Evolutionary conservation across 2,113 vertebrate genomes (phyloP), one percentile per base, ranked within the genome.

Genomic region (Acanthochromis polyacanthus): DNA sequence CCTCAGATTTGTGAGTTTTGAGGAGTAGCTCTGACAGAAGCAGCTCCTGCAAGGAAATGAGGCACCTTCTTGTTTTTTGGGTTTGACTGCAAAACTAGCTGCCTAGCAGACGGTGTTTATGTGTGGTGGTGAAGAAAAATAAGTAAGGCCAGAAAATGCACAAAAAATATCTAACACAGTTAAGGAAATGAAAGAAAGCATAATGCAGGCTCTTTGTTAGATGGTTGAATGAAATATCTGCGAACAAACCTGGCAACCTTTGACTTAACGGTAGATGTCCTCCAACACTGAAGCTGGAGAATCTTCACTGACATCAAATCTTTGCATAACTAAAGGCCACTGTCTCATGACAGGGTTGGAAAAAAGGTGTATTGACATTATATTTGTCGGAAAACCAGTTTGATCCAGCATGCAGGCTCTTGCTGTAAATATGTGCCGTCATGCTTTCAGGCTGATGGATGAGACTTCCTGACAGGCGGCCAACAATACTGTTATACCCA

Each of bases 401-500:
- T 74, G 17, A 62, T 20, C 70, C 64, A 66, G 67, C 64, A 40
- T 10, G 52, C n/a, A 32, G 19, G 40, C 55, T 67, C 7, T 53
- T n/a, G 20, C 66, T 83, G 62, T 64, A 80, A 80, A 80, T 71
- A 57, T 58, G 28, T 72, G 66, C 69, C 58, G 75, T 73, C 80
- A 71, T 66, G 53, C 1, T 28, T 48, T 75, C n/a, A 36, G 19
- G 58, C 43, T 82, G 82, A 88, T 66, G 30, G 82, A 85, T 87
- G 20, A 30, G 36, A 71, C 46, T 76, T 73, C 59, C 64, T 82
- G 80, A 90, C 63, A 58, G 72, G 5, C 6, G 0, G 75, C 73
- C 83, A 81, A 73, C 78, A 84, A 82, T 71, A 50, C 75, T 0
- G 14, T 68, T 48, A 68, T 64, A 75, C 71, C 81, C 55, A 63